These are phyloP conservation scores for Lepeophtheirus nordmannii DNA, from an alignment of 2,888 invertebrate genomes.

Conservation along the genomic window DNA sequence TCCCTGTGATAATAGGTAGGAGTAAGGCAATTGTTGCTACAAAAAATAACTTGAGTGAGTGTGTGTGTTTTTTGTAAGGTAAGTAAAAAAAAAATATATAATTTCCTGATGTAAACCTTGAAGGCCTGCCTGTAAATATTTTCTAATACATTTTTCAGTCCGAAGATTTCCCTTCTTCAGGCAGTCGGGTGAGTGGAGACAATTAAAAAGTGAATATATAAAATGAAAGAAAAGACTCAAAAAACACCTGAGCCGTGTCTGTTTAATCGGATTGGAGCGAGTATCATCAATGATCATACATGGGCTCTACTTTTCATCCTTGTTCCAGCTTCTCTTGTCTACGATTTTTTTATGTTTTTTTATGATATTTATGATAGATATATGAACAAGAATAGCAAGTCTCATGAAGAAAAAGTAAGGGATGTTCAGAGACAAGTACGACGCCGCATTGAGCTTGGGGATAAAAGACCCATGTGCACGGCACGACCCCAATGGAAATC, in stretches of 20 bases:
- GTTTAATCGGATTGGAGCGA: not conserved
- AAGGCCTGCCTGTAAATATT: no score
- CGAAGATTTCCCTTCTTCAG: no score
- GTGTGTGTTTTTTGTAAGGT: no score
- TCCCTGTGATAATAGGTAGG: no score
- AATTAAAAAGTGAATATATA: no score
- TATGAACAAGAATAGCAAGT: not conserved
- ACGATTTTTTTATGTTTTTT: not conserved
- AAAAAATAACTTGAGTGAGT: no score
- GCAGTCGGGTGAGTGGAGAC: no score
- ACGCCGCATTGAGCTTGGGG: slow-evolving; percentile 1
- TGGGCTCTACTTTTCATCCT: not conserved
- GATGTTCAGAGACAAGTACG: slow-evolving; percentile 20
- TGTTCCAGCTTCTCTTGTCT: not conserved
- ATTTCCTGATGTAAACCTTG: no score
- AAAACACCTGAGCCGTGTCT: not conserved
- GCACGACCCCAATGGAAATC: slow-evolving; percentile 24
- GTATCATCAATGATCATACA: not conserved
- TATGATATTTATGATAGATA: not conserved
- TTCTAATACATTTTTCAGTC: no score
- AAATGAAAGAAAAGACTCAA: no score
- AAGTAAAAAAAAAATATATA: no score
- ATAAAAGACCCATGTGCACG: slow-evolving; percentile 22
- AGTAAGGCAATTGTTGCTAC: no score
- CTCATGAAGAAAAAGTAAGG: slow-evolving; percentile 15